Percentiles rank a stretch among this genome's conserved stretches.
Evolutionary conservation across 2,888 invertebrate species (phyloP).

Genomic region (Eupithecia insigniata): DNA sequence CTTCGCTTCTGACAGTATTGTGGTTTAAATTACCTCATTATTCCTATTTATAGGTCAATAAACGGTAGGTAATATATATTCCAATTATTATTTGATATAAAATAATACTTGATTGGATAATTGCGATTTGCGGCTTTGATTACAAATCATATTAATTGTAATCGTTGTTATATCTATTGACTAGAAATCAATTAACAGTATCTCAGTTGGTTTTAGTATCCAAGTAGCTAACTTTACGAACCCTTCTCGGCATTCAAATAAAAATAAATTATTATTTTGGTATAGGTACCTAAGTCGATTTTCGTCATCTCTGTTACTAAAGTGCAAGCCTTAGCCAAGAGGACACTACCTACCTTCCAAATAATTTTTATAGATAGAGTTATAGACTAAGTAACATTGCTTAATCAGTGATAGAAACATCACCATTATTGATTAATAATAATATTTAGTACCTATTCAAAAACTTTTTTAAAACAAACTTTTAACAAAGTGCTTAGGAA

Average conservation of each 20-base stretch:
- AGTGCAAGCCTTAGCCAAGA: not conserved
- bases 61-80: constrained; percentile 9
- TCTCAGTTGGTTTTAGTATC: not conserved
- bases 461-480: no score
- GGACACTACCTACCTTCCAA: not conserved
- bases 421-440: no score
- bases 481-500: no score
- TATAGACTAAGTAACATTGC: no score
- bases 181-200: not conserved
- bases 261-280: no score
- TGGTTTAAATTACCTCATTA: constrained; percentile 8
- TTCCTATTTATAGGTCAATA: constrained; percentile 11
- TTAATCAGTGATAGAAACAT: no score
- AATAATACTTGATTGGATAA: constrained; percentile 23
- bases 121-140: constrained; percentile 23
- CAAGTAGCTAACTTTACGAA: not conserved
- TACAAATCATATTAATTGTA: constrained; percentile 3
- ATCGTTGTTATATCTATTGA: not conserved
- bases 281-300: not conserved
- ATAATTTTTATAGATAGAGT: not conserved
- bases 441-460: no score
- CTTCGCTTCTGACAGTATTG: no score
- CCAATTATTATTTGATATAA: constrained; percentile 21
- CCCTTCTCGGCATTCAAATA: not conserved
- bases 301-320: not conserved